These are phyloP conservation scores for Lagorchestes hirsutus DNA, from an alignment of 2,797 vertebrate species.

Conservation along the genomic window DNA sequence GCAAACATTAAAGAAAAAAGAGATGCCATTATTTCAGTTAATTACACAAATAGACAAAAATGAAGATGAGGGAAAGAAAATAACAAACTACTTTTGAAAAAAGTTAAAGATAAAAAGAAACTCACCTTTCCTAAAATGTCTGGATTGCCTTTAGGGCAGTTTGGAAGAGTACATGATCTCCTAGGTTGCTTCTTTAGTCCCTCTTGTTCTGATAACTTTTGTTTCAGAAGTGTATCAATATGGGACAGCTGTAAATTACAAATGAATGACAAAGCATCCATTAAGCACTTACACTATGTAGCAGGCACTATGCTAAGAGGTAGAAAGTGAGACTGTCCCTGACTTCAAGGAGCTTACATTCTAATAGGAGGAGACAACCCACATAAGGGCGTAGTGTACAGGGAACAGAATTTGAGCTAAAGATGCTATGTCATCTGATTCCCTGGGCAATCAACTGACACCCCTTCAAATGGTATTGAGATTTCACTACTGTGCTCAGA, in stretches of 20 bases:
- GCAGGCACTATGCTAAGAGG: slow-evolving; percentile 1
- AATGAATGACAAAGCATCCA: slow-evolving; percentile 65
- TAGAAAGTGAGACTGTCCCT: not conserved
- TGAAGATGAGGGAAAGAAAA: slow-evolving; percentile 11
- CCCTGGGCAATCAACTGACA: not conserved
- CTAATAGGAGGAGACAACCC: not conserved
- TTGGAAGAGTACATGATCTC: slow-evolving; percentile 87
- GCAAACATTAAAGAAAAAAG: not conserved
- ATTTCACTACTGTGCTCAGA: not conserved
- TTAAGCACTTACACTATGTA: not conserved
- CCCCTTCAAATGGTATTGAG: not conserved
- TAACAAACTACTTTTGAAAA: slow-evolving; percentile 23
- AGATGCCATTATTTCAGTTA: not conserved
- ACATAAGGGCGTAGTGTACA: not conserved
- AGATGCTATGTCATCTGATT: not conserved
- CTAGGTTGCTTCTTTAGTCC: slow-evolving; percentile 83
- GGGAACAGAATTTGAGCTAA: not conserved
- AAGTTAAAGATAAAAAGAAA: slow-evolving; percentile 57
- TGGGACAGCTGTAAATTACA: slow-evolving; percentile 85
- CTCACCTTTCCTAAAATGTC: slow-evolving; percentile 95
- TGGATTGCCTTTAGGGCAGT: slow-evolving; percentile 85
- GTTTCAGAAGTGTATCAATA: slow-evolving; percentile 84
- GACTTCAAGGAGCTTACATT: not conserved
- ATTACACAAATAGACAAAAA: not conserved
- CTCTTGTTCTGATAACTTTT: slow-evolving; percentile 84